phyloP scores from a whole-genome alignment of 2,113 vertebrate species.

The Notechis scutatus region DNA sequence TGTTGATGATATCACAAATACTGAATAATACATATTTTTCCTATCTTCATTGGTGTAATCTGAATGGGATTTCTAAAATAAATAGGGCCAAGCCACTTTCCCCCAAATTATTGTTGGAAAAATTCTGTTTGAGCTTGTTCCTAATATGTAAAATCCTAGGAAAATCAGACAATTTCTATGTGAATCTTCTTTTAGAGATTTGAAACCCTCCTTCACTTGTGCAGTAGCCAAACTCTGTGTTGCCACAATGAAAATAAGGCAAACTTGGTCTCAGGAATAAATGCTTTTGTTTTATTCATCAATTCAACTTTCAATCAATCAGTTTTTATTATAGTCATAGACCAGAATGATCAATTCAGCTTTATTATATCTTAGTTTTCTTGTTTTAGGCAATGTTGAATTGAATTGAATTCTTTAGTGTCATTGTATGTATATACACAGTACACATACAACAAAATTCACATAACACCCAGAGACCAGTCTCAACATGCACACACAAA shows the following conservation, averaged over 20 bases:
- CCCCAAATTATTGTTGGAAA: background rate
- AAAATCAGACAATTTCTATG: background rate
- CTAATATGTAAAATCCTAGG: background rate
- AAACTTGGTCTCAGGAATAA: background rate
- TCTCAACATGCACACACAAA: too few relatives aligned
- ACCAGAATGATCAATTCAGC: background rate
- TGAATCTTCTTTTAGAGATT: background rate
- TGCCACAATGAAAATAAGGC: background rate
- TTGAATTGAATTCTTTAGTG: too few relatives aligned
- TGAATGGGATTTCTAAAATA: background rate
- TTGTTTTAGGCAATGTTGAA: background rate
- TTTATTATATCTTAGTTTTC: background rate
- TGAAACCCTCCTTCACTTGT: background rate
- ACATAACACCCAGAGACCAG: too few relatives aligned
- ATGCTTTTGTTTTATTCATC: background rate
- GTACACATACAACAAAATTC: too few relatives aligned
- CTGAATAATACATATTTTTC: background rate
- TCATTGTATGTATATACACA: too few relatives aligned
- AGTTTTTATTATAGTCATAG: background rate
- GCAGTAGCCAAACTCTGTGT: background rate
- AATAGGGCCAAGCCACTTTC: background rate
- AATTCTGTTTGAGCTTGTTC: background rate
- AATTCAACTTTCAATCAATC: background rate
- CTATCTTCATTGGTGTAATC: background rate
- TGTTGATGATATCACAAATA: background rate